A percentile compares a stretch with the other conserved stretches of the same genome.
Evolutionary conservation across 92 coral and sea anemone genomes (phyloP).

Genomic region (Micromussa lordhowensis): DNA sequence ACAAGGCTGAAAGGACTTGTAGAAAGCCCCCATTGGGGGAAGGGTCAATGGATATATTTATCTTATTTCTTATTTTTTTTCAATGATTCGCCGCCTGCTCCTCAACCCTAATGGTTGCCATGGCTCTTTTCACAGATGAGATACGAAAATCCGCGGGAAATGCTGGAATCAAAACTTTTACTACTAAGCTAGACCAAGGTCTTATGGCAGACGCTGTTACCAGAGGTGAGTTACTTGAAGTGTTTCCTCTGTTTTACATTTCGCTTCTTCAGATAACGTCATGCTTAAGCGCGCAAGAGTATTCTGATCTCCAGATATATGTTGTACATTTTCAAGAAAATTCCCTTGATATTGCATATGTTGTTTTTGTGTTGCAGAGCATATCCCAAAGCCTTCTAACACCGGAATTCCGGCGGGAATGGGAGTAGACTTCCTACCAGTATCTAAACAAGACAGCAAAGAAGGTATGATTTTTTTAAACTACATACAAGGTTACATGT

Average conservation of each 20-base stretch:
- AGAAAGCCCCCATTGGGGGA: too few relatives aligned
- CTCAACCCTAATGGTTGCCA: not conserved
- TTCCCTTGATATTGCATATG: too few relatives aligned
- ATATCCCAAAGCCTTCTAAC: slow-evolving; percentile 67
- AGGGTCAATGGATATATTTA: too few relatives aligned
- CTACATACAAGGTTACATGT: not conserved
- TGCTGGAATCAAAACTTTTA: slow-evolving; percentile 80
- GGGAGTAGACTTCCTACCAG: slow-evolving; percentile 83
- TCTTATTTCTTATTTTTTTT: too few relatives aligned
- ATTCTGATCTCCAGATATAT: not conserved
- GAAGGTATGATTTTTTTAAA: slow-evolving; percentile 47
- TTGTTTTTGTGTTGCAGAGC: slow-evolving; percentile 20
- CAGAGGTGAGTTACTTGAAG: slow-evolving; percentile 47
- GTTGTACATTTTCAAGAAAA: not conserved
- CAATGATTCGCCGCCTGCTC: not conserved
- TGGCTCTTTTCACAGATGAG: slow-evolving; percentile 65
- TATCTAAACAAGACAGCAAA: slow-evolving; percentile 75
- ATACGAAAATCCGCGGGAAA: slow-evolving; percentile 72
- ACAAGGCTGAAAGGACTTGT: too few relatives aligned
- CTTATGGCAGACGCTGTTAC: slow-evolving; percentile 73
- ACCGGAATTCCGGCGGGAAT: slow-evolving; percentile 45
- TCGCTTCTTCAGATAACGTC: not conserved
- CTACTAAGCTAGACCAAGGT: slow-evolving; percentile 83
- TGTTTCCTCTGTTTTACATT: not conserved
- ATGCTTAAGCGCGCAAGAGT: not conserved